Base-by-base conservation (phyloP, 2,888 invertebrate genomes). In the Agrochola litura region DNA sequence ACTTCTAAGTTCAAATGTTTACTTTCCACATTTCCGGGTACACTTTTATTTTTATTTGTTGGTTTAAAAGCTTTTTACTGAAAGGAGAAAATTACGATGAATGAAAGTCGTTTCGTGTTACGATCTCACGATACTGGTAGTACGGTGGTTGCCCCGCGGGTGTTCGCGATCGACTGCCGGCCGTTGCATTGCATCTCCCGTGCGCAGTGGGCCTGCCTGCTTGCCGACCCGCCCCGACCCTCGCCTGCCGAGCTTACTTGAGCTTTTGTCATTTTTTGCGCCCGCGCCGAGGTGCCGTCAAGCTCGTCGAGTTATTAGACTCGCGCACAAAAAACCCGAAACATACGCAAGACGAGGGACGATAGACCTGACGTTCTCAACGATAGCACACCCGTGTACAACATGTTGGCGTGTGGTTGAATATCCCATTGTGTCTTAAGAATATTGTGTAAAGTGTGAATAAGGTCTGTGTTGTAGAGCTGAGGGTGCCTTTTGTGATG, bases 211-310 rank as follows among this genome's bases (percentile, higher is more conserved):
- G 60, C 68, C 68, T 88, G 88, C 86, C 84, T 80, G 78, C 71
- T 64, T 80, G 79, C 78, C 80, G 80, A 82, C 81, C 86, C 87
- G 88, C 90, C 94, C 94, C 96, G 97, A 96, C 97, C 95, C 94
- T 94, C 95, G 91, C 90, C 87, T 83, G 86, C 79, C 85, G 87
- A 90, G 90, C 88, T 91, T 91, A 91, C 96, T 89, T 77, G 85
- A 89, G 88, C 89, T 96, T 97, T 96, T 95, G 95, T 96, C 93
- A 95, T 97, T 97, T 97, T 97, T 97, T 96, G 96, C 95, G 94
- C 94, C 93, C 93, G 94, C 93, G 94, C 92, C 93, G 95, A 97
- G 95, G 95, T 95, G 95, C 96, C 94, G 95, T 96, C 95, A 95
- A 97, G 96, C 96, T 95, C 93, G 95, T 94, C 93, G 95, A 96